phyloP scores from a whole-genome alignment of 2,797 vertebrate species.

The Darevskia mixta region DNA sequence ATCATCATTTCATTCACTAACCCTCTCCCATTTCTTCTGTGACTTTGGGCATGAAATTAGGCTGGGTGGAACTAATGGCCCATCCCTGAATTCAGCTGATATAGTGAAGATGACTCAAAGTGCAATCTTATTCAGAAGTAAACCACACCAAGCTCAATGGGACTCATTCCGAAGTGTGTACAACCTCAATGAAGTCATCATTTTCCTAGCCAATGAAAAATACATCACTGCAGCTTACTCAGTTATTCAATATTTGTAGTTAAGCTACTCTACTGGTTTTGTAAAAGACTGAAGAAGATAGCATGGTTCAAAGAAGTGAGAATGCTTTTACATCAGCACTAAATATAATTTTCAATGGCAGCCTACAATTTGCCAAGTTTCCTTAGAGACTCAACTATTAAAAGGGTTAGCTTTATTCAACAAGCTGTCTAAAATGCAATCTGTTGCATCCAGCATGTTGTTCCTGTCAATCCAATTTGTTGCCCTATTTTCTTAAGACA shows the following conservation, averaged over 20 bases:
- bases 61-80: too few relatives aligned
- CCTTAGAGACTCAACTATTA: constrained; percentile 36
- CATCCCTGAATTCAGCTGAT: neutral
- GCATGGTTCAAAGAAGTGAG: constrained; percentile 19
- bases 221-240: constrained; percentile 35
- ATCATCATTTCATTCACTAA: neutral
- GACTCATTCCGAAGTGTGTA: neutral
- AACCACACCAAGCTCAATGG: neutral
- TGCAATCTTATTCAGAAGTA: neutral
- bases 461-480: constrained; percentile 38
- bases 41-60: too few relatives aligned
- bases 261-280: constrained; percentile 15
- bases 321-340: constrained; percentile 47
- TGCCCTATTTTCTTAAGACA: constrained; percentile 28
- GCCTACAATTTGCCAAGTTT: constrained; percentile 40
- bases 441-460: constrained; percentile 36
- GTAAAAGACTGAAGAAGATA: constrained; percentile 9
- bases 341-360: constrained; percentile 47
- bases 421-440: constrained; percentile 41
- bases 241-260: constrained; percentile 40
- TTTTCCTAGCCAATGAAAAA: constrained; percentile 40
- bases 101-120: constrained; percentile 22
- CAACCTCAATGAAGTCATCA: constrained; percentile 43
- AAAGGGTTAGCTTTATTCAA: constrained; percentile 44
- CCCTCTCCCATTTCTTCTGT: too few relatives aligned